Conservation (phyloP, 2,113 vertebrate species). For the Ursus arctos region DNA sequence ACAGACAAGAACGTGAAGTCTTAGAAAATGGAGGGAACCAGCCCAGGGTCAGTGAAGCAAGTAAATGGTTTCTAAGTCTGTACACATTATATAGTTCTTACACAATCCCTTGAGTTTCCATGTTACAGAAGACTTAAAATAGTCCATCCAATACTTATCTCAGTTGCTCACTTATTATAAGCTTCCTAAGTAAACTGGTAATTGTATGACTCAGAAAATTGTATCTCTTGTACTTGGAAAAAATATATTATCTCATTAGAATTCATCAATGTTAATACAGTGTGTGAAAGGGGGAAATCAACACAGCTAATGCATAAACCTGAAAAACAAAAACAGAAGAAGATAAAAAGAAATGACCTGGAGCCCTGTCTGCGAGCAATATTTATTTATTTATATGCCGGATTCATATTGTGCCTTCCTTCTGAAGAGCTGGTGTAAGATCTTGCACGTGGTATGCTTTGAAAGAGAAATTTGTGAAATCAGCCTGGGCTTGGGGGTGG, state of each 20-base stretch:
- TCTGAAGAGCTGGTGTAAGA: constrained; percentile 35
- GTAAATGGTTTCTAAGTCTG: background rate
- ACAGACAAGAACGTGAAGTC: background rate
- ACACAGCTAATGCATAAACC: background rate
- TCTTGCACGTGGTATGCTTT: background rate
- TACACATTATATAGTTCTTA: background rate
- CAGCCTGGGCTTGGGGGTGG: background rate
- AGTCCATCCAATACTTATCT: background rate
- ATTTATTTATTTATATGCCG: constrained; percentile 34
- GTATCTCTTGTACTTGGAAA: background rate
- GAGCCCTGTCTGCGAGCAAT: background rate
- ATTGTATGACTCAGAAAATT: constrained; percentile 1
- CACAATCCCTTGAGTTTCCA: background rate
- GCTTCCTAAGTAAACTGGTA: background rate
- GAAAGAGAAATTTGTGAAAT: background rate
- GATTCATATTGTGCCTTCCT: background rate
- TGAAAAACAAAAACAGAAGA: constrained; percentile 15
- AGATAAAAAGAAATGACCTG: constrained; percentile 37
- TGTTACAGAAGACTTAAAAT: background rate
- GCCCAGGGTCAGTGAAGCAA: background rate
- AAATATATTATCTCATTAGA: background rate
- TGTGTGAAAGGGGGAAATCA: background rate
- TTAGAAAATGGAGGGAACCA: background rate
- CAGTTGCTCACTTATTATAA: background rate
- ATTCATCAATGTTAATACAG: background rate